Evolutionary conservation across 2,888 invertebrate genomes (phyloP).

Genomic region (Mongoloraphidia duomilia): DNA sequence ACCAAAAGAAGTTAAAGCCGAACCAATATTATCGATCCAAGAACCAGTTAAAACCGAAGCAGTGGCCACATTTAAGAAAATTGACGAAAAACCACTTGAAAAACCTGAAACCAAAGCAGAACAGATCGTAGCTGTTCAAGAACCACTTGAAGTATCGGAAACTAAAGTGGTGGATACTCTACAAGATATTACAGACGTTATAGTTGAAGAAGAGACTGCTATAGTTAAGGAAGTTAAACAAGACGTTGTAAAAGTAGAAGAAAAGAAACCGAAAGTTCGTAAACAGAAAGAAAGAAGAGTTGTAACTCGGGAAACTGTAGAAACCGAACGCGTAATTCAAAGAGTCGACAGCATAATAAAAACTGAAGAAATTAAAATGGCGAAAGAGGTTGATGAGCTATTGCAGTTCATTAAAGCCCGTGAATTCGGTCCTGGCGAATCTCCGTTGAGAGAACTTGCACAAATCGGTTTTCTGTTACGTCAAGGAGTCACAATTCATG

Average conservation of each 20-base stretch:
- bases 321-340: conserved; percentile 37
- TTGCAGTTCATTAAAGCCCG: conserved; percentile 59
- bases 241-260: conserved; percentile 4
- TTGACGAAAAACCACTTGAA: conserved; percentile 36
- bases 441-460: conserved; percentile 64
- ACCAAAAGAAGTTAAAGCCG: conserved; percentile 32
- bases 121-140: conserved; percentile 37
- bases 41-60: conserved; percentile 45
- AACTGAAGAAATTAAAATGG: conserved; percentile 42
- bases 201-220: conserved; percentile 14
- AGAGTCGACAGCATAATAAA: conserved; percentile 38
- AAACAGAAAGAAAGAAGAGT: conserved; percentile 23
- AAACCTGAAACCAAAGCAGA: conserved; percentile 31
- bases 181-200: conserved; percentile 29
- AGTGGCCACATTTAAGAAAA: conserved; percentile 45
- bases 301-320: conserved; percentile 26
- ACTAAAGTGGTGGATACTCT: conserved; percentile 39
- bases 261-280: conserved; percentile 21
- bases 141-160: conserved; percentile 43
- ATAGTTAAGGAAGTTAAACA: conserved; percentile 14
- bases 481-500: conserved; percentile 58
- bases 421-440: conserved; percentile 69
- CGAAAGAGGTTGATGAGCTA: conserved; percentile 60
- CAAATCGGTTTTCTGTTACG: conserved; percentile 66
- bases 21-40: conserved; percentile 38